Percentiles rank a stretch among this genome's conserved stretches.
phyloP scores from a whole-genome alignment of 1,140 invertebrate species.

The Coptotermes formosanus region DNA sequence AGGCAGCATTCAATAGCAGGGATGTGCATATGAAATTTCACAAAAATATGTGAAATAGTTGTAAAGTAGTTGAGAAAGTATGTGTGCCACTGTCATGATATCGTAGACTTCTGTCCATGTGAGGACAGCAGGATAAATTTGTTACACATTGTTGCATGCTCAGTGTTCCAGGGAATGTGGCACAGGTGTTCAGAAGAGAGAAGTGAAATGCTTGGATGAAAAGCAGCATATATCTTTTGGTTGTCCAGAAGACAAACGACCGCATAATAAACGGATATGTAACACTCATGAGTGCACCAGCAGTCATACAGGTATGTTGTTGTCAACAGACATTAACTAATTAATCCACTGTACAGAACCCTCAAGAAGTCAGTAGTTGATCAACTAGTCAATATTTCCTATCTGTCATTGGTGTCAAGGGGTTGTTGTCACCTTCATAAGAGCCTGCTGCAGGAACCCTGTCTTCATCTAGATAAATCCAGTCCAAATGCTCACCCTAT shows the following conservation, averaged over 20 bases:
- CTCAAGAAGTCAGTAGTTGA: background rate
- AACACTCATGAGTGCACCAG: conserved; percentile 59
- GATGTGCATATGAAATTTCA: no score
- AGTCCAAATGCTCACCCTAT: background rate
- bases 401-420: background rate
- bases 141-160: background rate
- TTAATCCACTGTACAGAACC: background rate
- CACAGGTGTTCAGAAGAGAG: conserved; percentile 59
- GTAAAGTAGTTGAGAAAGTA: no score
- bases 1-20: no score
- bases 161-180: conserved; percentile 59
- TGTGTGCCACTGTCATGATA: no score
- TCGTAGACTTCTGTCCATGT: no score
- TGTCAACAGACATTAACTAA: background rate
- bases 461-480: background rate
- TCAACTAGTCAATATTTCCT: background rate
- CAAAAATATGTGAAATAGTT: no score
- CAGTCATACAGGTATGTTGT: background rate
- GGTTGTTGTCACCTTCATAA: background rate
- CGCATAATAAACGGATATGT: conserved; percentile 56
- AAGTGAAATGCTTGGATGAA: conserved; percentile 59
- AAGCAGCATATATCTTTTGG: conserved; percentile 47
- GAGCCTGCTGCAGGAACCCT: background rate
- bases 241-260: conserved; percentile 57
- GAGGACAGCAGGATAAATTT: no score